Evolutionary conservation across 23 tunicate genomes (phyloP).

Genomic region (Trididemnum nubilum): DNA sequence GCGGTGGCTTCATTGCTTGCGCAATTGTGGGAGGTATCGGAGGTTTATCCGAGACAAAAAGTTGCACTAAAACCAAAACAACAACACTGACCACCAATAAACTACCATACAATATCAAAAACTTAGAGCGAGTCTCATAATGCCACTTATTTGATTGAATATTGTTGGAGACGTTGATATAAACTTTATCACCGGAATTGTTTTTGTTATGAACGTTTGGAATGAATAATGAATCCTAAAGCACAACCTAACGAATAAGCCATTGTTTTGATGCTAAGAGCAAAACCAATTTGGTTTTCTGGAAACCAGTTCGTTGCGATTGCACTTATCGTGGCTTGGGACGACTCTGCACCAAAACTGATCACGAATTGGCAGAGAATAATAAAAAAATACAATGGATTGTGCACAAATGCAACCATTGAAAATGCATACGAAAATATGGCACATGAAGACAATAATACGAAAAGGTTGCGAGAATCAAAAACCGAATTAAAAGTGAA

Average conservation of each 20-base stretch:
- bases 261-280: neutral
- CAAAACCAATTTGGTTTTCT: neutral
- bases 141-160: too few relatives aligned
- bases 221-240: neutral
- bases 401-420: neutral
- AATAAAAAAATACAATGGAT: neutral
- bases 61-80: neutral
- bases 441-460: neutral
- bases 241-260: neutral
- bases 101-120: neutral
- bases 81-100: neutral
- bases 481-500: neutral
- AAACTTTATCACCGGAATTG: too few relatives aligned
- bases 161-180: too few relatives aligned
- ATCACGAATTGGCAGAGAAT: neutral
- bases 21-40: neutral
- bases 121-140: neutral
- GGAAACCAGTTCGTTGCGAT: neutral
- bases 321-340: neutral
- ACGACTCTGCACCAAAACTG: neutral
- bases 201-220: too few relatives aligned
- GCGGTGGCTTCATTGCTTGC: neutral
- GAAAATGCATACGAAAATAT: neutral
- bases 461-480: neutral
- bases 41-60: neutral